phyloP scores from a whole-genome alignment of 2,888 invertebrate species.

The Coleophora deauratella region DNA sequence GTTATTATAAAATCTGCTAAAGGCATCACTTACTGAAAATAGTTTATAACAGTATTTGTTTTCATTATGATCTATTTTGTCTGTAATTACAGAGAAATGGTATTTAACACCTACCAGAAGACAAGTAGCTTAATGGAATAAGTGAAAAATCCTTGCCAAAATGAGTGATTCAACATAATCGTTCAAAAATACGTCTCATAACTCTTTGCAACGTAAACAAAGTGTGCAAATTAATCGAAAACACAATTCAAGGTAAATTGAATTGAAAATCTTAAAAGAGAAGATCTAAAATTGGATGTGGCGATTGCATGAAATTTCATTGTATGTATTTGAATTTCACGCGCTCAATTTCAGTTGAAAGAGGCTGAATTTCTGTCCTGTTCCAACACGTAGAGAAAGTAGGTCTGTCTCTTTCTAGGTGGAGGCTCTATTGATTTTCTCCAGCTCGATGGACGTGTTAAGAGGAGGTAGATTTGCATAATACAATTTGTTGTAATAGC shows the following conservation, averaged over 20 bases:
- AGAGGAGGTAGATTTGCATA: constrained; percentile 42
- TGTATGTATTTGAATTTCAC: constrained; percentile 30
- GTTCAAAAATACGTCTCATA: background rate
- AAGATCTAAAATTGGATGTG: background rate
- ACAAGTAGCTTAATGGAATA: too few species aligned
- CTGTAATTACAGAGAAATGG: too few species aligned
- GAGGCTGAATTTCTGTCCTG: constrained; percentile 25
- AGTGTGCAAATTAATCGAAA: background rate
- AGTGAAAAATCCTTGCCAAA: too few species aligned
- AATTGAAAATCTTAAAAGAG: too few species aligned
- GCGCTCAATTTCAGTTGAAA: constrained; percentile 23
- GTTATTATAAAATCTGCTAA: too few species aligned
- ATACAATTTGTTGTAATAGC: constrained; percentile 29
- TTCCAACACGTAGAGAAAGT: constrained; percentile 12
- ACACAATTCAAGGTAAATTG: background rate
- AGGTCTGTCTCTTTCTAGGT: constrained; percentile 21
- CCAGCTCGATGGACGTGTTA: too few species aligned
- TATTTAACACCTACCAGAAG: too few species aligned
- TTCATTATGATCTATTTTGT: too few species aligned
- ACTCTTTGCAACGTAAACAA: background rate
- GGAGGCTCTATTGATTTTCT: too few species aligned
- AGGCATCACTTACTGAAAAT: too few species aligned
- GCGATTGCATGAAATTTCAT: constrained; percentile 1
- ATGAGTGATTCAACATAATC: background rate
- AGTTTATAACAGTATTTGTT: too few species aligned